Evolutionary conservation across 2,888 invertebrate genomes (phyloP), one percentile per base, ranked within the genome.

Genomic region (Amphipyra tragopoginis): DNA sequence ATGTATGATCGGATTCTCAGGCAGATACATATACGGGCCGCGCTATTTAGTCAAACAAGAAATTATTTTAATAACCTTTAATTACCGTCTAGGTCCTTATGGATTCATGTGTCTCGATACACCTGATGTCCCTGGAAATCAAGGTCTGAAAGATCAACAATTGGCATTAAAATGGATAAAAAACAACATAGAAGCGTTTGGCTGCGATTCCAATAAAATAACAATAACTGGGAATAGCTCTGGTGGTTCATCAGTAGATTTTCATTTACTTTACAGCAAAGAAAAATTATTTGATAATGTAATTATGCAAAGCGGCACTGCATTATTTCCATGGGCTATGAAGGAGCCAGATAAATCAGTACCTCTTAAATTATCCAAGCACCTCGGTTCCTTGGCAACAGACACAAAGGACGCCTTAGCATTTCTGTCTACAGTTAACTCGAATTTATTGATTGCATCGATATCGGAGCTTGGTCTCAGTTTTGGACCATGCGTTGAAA

Each of bases 71-170:
- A 86, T 91, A 0, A 85, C 87, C 1, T 21, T 90, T 0, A 90
- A 90, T 59, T 91, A 89, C 47, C 80, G 91, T 8, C 7, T 90
- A 0, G 88, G 88, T 0, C 84, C 85, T 2, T 90, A 89, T 44
- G 91, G 91, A 0, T 91, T 90, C 56, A 86, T 90, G 84, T 89
- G 89, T 51, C 71, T 90, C 1, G 81, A 86, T 26, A 85, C 75
- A 0, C 80, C 85, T 0, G 79, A 85, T 9, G 75, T 89, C 6
- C 85, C 88, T 0, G 90, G 90, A 0, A 90, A 90, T 52, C 87
- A 89, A 65, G 90, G 88, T 0, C 56, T 90, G 0, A 90, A 88
- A 59, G 91, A 91, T 26, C 90, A 90, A 64, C 42, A 77, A 11
- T 54, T 78, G 44, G 91, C 90, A 7, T 64, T 90, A n/a, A 75